These are phyloP conservation scores for Centropus unirufus DNA, from an alignment of 2,113 vertebrate species.

Conservation along the genomic window DNA sequence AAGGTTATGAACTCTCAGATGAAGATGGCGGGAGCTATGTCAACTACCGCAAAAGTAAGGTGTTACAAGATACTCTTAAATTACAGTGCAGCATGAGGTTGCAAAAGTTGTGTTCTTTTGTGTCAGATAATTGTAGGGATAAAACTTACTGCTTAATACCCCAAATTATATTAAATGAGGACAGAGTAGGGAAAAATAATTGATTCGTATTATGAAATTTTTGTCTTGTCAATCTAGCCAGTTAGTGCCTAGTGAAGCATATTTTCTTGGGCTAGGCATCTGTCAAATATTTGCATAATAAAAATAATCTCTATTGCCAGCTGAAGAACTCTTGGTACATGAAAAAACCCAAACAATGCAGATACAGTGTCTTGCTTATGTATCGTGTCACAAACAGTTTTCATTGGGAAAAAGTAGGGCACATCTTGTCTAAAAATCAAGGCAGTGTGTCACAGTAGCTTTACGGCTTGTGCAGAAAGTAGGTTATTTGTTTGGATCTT, in stretches of 20 bases:
- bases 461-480: neutral
- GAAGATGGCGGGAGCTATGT: constrained; percentile 99
- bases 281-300: neutral
- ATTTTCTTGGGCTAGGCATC: neutral
- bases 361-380: neutral
- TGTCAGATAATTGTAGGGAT: neutral
- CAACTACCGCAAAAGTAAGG: constrained; percentile 92
- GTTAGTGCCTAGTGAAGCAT: neutral
- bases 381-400: neutral
- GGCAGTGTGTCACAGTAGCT: constrained; percentile 12
- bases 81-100: neutral
- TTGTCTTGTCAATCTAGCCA: neutral
- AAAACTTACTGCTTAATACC: neutral
- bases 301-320: neutral
- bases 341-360: neutral
- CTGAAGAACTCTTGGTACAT: neutral
- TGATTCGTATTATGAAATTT: neutral
- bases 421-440: neutral
- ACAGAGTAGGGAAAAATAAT: neutral
- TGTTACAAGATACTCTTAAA: neutral
- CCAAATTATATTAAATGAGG: neutral
- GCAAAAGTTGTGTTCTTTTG: neutral
- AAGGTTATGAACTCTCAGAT: constrained; percentile 99
- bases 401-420: neutral
- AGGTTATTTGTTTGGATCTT: constrained; percentile 14